phyloP scores from a whole-genome alignment of 2,113 vertebrate genomes.

The Odontophorus gujanensis region DNA sequence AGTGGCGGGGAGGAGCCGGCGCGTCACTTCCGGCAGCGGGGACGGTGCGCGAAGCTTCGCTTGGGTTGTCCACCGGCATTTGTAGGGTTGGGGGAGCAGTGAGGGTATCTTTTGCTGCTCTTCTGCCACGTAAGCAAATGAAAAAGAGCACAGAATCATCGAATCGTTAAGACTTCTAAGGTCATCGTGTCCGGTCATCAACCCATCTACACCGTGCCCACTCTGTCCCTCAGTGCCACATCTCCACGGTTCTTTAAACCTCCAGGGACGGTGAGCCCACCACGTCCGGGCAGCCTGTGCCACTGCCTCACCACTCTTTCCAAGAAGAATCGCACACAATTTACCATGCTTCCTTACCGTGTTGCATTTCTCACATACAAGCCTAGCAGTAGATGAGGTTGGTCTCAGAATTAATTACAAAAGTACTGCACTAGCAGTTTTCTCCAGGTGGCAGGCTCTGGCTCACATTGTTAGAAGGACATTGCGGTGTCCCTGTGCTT shows the following conservation, averaged over 20 bases:
- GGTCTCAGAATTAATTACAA: neutral
- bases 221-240: no score
- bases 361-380: rapidly evolving
- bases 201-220: no score
- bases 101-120: rapidly evolving
- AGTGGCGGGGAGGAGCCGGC: neutral
- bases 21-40: neutral
- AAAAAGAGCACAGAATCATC: no score
- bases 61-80: no score
- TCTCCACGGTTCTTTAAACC: no score
- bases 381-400: rapidly evolving
- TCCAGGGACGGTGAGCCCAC: no score
- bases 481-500: neutral
- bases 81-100: neutral
- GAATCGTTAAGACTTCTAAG: no score
- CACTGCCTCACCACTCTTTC: no score
- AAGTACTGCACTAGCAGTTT: neutral
- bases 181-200: no score
- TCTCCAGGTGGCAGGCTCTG: neutral
- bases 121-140: neutral
- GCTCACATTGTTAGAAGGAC: slow-evolving; percentile 49
- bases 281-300: no score
- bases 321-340: neutral
- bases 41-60: no score
- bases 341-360: rapidly evolving